These are phyloP conservation scores for Fistularia tabacaria DNA, from an alignment of 2,797 vertebrate genomes.

Conservation along the genomic window DNA sequence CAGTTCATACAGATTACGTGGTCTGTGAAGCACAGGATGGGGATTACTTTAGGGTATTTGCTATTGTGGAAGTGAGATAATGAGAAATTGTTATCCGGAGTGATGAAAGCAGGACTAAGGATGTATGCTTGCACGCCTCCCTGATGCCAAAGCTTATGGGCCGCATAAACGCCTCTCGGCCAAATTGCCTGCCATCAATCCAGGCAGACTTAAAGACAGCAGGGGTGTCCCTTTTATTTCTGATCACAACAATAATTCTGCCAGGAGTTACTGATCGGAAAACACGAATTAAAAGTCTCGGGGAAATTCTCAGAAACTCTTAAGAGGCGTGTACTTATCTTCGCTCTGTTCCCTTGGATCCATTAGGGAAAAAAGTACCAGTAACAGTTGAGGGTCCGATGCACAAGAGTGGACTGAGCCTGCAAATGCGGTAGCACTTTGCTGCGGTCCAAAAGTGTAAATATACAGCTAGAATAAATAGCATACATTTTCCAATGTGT, in stretches of 20 bases:
- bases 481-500: no score
- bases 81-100: constrained; percentile 1
- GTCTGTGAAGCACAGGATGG: constrained; percentile 1
- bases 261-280: not conserved
- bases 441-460: no score
- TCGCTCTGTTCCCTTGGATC: not conserved
- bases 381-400: no score
- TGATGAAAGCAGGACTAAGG: not conserved
- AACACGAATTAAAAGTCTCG: not conserved
- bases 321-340: no score
- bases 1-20: not conserved
- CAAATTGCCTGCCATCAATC: constrained; percentile 3
- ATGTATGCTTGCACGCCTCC: not conserved
- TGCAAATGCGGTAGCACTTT: no score
- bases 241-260: not conserved
- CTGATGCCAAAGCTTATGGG: not conserved
- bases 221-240: constrained; percentile 1
- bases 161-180: not conserved
- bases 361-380: no score
- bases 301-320: no score
- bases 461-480: no score
- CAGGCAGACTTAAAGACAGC: constrained; percentile 3
- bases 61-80: not conserved
- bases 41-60: not conserved
- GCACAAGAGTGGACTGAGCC: no score